These are phyloP conservation scores for Atractosteus spatula DNA, from an alignment of 2,113 vertebrate species.

Conservation along the genomic window DNA sequence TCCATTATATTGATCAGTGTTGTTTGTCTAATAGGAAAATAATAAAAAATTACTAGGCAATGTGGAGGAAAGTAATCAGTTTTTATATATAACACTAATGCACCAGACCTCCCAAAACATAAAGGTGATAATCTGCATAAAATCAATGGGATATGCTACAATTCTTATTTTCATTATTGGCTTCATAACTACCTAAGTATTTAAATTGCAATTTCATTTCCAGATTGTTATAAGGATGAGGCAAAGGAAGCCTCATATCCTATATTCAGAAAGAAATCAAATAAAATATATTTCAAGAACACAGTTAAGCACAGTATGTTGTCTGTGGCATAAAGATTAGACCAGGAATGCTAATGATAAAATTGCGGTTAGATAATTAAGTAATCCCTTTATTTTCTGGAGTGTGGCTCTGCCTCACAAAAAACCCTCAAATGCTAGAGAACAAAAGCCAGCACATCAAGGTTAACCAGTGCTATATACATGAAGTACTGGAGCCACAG, in stretches of 20 bases:
- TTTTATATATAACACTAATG: conserved; percentile 96
- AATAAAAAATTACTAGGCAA: conserved; percentile 99
- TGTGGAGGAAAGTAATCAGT: conserved; percentile 90
- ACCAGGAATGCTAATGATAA: background rate
- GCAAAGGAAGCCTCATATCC: background rate
- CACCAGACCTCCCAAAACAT: conserved; percentile 88
- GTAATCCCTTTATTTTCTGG: too few species aligned
- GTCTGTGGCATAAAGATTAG: background rate
- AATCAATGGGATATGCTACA: conserved; percentile 93
- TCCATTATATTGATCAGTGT: conserved; percentile 95
- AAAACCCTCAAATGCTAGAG: background rate
- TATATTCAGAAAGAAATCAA: background rate
- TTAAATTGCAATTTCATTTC: background rate
- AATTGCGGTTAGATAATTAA: too few species aligned
- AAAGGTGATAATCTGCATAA: conserved; percentile 98
- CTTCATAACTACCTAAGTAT: conserved; percentile 29
- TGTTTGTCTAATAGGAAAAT: conserved; percentile 99
- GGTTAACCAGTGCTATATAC: background rate
- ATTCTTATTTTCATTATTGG: conserved; percentile 81
- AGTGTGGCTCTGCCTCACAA: too few species aligned
- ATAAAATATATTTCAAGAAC: background rate
- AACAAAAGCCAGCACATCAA: background rate
- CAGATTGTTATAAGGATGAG: background rate
- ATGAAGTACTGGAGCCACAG: too few species aligned
- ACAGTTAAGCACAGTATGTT: background rate